phyloP scores from a whole-genome alignment of 2,797 vertebrate genomes.

The Lagocephalus sceleratus region DNA sequence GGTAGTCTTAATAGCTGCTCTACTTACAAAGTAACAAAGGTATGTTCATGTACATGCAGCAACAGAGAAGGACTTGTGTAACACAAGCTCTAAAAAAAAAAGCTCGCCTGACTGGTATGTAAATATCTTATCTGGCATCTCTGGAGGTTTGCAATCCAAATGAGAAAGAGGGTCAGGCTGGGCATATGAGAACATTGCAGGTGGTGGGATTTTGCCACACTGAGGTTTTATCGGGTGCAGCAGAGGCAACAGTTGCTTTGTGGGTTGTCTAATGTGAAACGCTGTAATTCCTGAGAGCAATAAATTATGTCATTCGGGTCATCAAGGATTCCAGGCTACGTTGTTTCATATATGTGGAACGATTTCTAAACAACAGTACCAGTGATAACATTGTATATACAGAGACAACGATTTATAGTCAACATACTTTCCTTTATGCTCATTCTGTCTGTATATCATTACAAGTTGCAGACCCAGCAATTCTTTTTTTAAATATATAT shows the following conservation, averaged over 20 bases:
- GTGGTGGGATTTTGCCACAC: constrained; percentile 18
- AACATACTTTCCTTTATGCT: constrained; percentile 7
- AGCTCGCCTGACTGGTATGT: constrained; percentile 50
- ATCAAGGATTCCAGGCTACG: too few species aligned
- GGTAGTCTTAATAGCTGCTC: constrained; percentile 18
- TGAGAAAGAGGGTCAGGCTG: constrained; percentile 37
- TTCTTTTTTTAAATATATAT: not conserved
- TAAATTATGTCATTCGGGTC: not conserved
- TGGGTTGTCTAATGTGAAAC: constrained; percentile 25
- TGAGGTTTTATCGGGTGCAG: constrained; percentile 22
- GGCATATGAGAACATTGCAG: constrained; percentile 28
- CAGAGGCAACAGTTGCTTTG: constrained; percentile 1
- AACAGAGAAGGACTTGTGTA: constrained; percentile 41
- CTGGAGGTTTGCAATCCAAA: constrained; percentile 67
- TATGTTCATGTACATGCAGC: constrained; percentile 22
- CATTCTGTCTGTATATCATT: not conserved
- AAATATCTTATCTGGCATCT: constrained; percentile 63
- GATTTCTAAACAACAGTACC: not conserved
- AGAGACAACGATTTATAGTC: not conserved
- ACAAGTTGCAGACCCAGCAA: not conserved
- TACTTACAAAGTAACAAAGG: constrained; percentile 20
- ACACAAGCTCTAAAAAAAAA: constrained; percentile 44
- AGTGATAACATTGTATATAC: not conserved
- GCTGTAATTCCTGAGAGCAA: too few species aligned
- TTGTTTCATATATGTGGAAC: not conserved